These are phyloP conservation scores for Serinus canaria DNA, from an alignment of 2,113 vertebrate genomes.

Conservation along the genomic window DNA sequence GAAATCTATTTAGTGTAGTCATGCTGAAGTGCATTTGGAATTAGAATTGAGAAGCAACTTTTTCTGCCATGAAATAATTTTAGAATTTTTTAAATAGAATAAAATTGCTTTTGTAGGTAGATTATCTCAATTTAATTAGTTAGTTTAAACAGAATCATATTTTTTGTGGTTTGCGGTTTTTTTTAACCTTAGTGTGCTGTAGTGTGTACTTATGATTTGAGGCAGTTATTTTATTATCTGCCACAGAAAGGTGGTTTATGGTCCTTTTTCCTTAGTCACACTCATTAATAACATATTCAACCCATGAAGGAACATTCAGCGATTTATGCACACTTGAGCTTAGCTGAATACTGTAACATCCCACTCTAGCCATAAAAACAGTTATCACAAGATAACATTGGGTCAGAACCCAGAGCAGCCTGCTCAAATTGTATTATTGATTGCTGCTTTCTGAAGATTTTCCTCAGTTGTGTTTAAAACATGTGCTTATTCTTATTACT, in stretches of 20 bases:
- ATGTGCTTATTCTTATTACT: background rate
- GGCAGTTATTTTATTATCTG: background rate
- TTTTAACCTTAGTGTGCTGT: background rate
- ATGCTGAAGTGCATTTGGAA: background rate
- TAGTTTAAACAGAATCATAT: background rate
- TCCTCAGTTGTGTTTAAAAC: background rate
- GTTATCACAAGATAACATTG: constrained; percentile 1
- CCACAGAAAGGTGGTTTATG: background rate
- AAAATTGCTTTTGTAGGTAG: background rate
- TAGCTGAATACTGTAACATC: background rate
- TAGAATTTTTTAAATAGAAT: background rate
- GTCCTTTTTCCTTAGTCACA: background rate
- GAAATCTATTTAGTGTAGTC: background rate
- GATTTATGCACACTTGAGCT: constrained; percentile 14
- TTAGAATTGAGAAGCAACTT: background rate
- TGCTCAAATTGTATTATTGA: background rate
- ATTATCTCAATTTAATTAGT: background rate
- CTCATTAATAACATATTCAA: constrained; percentile 1
- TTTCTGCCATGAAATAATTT: background rate
- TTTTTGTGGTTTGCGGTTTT: background rate
- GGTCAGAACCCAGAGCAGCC: background rate
- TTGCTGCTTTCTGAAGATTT: background rate
- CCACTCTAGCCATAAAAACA: constrained; percentile 13
- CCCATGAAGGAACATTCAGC: background rate
- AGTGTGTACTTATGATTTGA: background rate